Conservation (phyloP, 2,888 invertebrate species). For the Lasioglossum villosulum region DNA sequence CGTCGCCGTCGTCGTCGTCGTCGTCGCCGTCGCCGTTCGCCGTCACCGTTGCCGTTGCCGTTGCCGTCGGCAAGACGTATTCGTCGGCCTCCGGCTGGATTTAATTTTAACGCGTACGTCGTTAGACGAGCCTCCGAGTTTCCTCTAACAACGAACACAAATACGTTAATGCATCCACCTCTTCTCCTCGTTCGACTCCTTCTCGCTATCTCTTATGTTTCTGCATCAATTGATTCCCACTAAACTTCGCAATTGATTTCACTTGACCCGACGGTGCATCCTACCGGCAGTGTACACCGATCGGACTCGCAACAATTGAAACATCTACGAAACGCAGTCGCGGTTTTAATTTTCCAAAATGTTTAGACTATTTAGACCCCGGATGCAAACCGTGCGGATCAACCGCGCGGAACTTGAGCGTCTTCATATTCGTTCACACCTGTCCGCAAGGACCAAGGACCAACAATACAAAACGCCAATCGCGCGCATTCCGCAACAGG, state of each 20-base stretch:
- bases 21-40: slow-evolving; percentile 68
- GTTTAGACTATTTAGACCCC: not conserved
- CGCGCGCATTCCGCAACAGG: not conserved
- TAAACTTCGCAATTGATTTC: slow-evolving; percentile 71
- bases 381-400: no score
- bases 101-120: slow-evolving; percentile 83
- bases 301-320: slow-evolving; percentile 34
- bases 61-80: slow-evolving; percentile 76
- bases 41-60: slow-evolving; percentile 72
- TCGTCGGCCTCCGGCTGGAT: slow-evolving; percentile 78
- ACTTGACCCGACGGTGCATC: slow-evolving; percentile 62
- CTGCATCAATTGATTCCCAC: slow-evolving; percentile 66
- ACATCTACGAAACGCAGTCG: slow-evolving; percentile 17
- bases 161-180: slow-evolving; percentile 43
- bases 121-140: slow-evolving; percentile 78
- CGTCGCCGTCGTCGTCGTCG: slow-evolving; percentile 71
- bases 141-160: slow-evolving; percentile 51
- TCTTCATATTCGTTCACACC: no score
- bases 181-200: slow-evolving; percentile 28
- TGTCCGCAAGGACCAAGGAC: no score
- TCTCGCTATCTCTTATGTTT: slow-evolving; percentile 24
- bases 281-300: slow-evolving; percentile 29
- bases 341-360: not conserved
- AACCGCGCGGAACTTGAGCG: no score
- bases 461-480: no score